Conservation (phyloP, 2,888 invertebrate genomes). For the Plutella xylostella region DNA sequence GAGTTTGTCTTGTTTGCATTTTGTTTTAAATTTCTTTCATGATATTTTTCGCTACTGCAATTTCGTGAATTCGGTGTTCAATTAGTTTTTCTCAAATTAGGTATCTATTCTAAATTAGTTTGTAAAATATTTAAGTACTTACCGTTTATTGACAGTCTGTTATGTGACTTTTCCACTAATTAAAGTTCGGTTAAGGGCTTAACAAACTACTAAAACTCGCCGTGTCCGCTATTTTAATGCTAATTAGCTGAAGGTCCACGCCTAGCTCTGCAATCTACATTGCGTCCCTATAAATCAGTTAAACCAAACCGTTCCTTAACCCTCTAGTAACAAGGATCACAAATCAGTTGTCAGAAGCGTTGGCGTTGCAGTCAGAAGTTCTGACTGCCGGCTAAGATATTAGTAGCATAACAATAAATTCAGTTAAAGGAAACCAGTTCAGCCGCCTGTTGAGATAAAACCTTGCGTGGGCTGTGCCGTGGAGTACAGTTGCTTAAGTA, state of each 20-base stretch:
- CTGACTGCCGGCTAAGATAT: slow-evolving; percentile 39
- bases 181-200: background rate
- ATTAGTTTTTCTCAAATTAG: too few species aligned
- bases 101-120: too few species aligned
- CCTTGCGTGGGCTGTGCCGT: slow-evolving; percentile 50
- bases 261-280: background rate
- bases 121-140: too few species aligned
- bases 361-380: slow-evolving; percentile 43
- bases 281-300: too few species aligned
- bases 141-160: too few species aligned
- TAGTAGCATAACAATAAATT: slow-evolving; percentile 62
- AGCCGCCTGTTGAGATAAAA: slow-evolving; percentile 55
- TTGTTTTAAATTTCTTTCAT: slow-evolving; percentile 7
- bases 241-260: slow-evolving; percentile 46
- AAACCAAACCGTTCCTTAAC: too few species aligned
- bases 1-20: slow-evolving; percentile 48
- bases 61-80: too few species aligned
- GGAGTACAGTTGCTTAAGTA: slow-evolving; percentile 53
- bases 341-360: too few species aligned
- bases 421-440: slow-evolving; percentile 54
- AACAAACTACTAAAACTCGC: background rate
- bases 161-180: too few species aligned
- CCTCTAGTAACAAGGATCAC: too few species aligned
- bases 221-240: slow-evolving; percentile 36
- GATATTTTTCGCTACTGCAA: slow-evolving; percentile 49